Percentiles rank a stretch among this genome's conserved stretches.
phyloP scores from a whole-genome alignment of 2,113 vertebrate genomes.

The Meriones unguiculatus region DNA sequence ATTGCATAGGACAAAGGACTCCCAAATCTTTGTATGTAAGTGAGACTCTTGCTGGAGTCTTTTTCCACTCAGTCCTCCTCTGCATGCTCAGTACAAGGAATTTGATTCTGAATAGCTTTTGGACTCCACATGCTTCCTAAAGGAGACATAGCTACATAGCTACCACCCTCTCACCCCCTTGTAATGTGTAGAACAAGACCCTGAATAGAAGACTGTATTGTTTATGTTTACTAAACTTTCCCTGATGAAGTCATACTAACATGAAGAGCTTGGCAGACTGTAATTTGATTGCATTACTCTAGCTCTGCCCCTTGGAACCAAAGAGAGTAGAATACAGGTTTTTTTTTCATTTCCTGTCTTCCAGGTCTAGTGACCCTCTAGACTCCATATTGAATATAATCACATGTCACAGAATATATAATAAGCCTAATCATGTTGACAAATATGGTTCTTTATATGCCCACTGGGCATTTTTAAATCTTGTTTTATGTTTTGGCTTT shows the following conservation, averaged over 20 bases:
- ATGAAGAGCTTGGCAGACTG: background rate
- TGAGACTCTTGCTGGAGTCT: background rate
- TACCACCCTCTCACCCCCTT: background rate
- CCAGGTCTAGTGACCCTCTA: background rate
- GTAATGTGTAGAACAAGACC: background rate
- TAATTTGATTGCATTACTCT: background rate
- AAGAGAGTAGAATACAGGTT: background rate
- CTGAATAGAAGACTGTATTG: background rate
- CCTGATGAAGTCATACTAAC: background rate
- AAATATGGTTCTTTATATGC: background rate
- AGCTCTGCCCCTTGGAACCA: background rate
- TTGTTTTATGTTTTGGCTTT: background rate
- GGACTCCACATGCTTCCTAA: background rate
- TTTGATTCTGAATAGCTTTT: slow-evolving; percentile 1
- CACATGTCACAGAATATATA: background rate
- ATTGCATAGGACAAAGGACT: background rate
- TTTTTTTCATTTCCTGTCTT: background rate
- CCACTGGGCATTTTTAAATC: background rate
- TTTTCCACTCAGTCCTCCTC: background rate
- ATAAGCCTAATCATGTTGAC: background rate
- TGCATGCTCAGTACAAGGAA: background rate
- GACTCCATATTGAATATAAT: background rate
- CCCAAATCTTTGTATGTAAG: background rate
- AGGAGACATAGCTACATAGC: background rate
- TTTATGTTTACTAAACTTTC: background rate